Evolutionary conservation across 2,888 invertebrate species (phyloP).

Genomic region (Craniophora ligustri): DNA sequence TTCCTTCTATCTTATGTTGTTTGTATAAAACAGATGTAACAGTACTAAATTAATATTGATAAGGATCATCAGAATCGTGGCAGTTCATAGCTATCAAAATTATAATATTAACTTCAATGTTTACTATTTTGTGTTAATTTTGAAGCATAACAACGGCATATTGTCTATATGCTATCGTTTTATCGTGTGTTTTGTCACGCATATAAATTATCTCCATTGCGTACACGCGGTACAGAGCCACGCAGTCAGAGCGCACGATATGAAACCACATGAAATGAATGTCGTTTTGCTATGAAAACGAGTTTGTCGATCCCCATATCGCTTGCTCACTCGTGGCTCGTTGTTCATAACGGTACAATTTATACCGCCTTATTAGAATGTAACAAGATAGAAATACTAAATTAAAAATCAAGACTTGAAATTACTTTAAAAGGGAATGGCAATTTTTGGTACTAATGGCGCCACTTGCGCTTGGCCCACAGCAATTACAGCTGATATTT

Average conservation of each 20-base stretch:
- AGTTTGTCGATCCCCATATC: conserved; percentile 57
- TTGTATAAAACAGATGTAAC: no score
- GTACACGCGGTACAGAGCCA: conserved; percentile 45
- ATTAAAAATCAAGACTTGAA: no score
- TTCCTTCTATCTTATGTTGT: no score
- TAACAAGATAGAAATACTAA: conserved; percentile 38
- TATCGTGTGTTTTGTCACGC: conserved; percentile 33
- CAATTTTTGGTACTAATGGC: no score
- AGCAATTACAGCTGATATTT: no score
- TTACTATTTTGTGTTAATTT: conserved; percentile 35
- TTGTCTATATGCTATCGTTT: conserved; percentile 36
- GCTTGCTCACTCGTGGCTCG: conserved; percentile 51
- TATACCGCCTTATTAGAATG: conserved; percentile 53
- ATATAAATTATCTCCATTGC: conserved; percentile 53
- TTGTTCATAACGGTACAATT: conserved; percentile 51
- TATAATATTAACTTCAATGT: no score
- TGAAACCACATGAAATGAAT: conserved; percentile 56
- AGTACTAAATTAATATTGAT: no score
- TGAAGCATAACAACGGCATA: conserved; percentile 20
- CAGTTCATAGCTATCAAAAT: conserved; percentile 19
- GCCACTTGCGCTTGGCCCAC: no score
- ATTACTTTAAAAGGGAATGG: no score
- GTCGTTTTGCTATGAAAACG: conserved; percentile 50
- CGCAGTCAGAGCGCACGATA: conserved; percentile 42
- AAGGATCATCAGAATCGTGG: conserved; percentile 24